A percentile compares a stretch with the other conserved stretches of the same genome.
phyloP scores from a whole-genome alignment of 2,888 invertebrate species.

The Pachycephus smyrnensis region DNA sequence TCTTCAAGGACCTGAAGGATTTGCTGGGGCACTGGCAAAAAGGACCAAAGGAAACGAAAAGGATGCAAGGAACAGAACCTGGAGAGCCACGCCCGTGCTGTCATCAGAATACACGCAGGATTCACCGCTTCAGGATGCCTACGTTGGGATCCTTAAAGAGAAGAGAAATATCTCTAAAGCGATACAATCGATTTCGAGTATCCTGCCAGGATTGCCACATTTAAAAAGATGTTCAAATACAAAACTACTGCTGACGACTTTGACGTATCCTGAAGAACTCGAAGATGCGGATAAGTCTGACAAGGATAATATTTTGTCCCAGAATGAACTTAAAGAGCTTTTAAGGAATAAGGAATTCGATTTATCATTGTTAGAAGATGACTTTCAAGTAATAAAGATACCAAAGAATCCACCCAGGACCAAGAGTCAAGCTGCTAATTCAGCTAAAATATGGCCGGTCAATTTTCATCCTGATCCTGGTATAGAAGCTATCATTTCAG shows the following conservation, averaged over 20 bases:
- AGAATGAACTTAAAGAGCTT: constrained; percentile 64
- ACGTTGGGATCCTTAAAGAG: constrained; percentile 73
- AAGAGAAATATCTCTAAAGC: constrained; percentile 74
- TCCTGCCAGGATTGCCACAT: constrained; percentile 75
- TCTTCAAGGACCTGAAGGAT: not conserved
- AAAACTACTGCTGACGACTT: constrained; percentile 71
- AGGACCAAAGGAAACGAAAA: constrained; percentile 26
- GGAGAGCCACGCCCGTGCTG: constrained; percentile 68
- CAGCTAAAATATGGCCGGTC: constrained; percentile 80
- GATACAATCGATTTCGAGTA: constrained; percentile 73
- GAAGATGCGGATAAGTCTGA: not conserved
- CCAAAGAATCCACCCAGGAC: constrained; percentile 75
- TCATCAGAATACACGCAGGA: constrained; percentile 69
- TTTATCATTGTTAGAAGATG: constrained; percentile 68
- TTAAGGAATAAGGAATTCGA: constrained; percentile 68
- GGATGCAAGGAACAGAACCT: constrained; percentile 32
- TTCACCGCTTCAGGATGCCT: constrained; percentile 71
- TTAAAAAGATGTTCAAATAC: constrained; percentile 78
- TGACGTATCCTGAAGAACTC: constrained; percentile 17
- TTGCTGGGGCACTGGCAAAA: not conserved
- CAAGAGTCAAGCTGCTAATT: constrained; percentile 74
- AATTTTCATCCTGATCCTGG: constrained; percentile 86
- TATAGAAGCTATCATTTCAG: constrained; percentile 76
- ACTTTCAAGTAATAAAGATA: constrained; percentile 71
- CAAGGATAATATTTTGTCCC: constrained; percentile 27